Base-by-base conservation (phyloP, 2,113 vertebrate species). In the Pantherophis guttatus region DNA sequence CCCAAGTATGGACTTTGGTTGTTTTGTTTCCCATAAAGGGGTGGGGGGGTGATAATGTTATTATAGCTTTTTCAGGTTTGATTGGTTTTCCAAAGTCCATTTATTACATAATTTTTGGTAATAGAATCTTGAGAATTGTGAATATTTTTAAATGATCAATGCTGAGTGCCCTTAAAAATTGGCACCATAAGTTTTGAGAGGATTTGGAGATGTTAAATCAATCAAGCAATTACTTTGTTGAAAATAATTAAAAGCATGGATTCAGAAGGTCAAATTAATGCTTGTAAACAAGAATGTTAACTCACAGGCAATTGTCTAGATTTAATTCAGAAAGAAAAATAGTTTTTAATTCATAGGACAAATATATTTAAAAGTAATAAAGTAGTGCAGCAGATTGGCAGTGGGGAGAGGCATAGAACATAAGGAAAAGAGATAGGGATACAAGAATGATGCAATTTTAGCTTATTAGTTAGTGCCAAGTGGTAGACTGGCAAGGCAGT, bases 41-140 rank as follows among this genome's bases (percentile, higher is more conserved):
- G n/a, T 39, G 6, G 0, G n/a, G 0, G 2, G 39, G 2, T 8
- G n/a, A 33, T 19, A 81, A 21, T 44, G 17, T 17, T 39, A 44
- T 81, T 39, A 39, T 81, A 39, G 33, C 33, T 81, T 81, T 81
- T 81, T 44, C 33, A 2, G 33, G 3, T 81, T 81, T 81, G 75
- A 13, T 81, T 81, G 29, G 13, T 81, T 81, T 39, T 81, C 15
- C 33, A 52, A 90, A 90, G 21, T 52, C 13, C 33, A 70, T 8
- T 21, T 70, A 52, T 50, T 50, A 23, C 2, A 29, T 55, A 55
- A 39, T 21, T 23, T 89, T 90, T 48, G 29, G 59, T 17, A 50
- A 65, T 21, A 29, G 1, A 62, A 29, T 29, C 57, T 29, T 29
- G 13, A 65, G n/a, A 13, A 12, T 9, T 52, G 10, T 57, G 44